Evolutionary conservation across 92 coral and sea anemone species (phyloP).

Genomic region (Parazoanthus swiftii): DNA sequence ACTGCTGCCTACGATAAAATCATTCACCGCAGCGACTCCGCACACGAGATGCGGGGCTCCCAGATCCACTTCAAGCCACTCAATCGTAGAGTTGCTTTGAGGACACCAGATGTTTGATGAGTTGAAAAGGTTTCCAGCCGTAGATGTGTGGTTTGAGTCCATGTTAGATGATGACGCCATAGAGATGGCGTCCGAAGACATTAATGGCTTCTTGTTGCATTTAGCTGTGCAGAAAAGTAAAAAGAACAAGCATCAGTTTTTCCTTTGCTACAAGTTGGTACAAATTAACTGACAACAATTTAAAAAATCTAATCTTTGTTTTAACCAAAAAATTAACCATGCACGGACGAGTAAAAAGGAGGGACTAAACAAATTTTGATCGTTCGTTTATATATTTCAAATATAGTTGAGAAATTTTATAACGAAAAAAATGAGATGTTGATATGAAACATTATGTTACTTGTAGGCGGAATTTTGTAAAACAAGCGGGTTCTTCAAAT

Average conservation of each 20-base stretch:
- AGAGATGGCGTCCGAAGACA: background rate
- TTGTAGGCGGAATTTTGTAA: too few species aligned
- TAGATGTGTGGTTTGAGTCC: conserved; percentile 15
- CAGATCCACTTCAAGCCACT: conserved; percentile 25
- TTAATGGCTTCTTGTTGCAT: conserved; percentile 1
- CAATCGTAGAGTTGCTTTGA: conserved; percentile 12
- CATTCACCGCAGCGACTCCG: conserved; percentile 21
- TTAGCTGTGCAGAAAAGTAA: background rate
- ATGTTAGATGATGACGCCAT: conserved; percentile 11
- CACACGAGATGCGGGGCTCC: conserved; percentile 27
- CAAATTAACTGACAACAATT: too few species aligned
- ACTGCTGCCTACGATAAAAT: background rate
- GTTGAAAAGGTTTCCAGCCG: background rate
- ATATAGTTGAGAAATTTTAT: too few species aligned
- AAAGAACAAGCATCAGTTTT: background rate
- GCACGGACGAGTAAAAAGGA: too few species aligned
- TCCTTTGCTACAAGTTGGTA: too few species aligned
- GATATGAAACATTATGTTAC: too few species aligned
- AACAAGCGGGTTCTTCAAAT: too few species aligned
- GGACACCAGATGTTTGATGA: conserved; percentile 27
- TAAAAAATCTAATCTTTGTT: too few species aligned
- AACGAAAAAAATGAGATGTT: too few species aligned
- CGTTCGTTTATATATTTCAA: too few species aligned
- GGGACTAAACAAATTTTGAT: too few species aligned
- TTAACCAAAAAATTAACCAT: too few species aligned